These are phyloP conservation scores for Herpailurus yagouaroundi DNA, from an alignment of 2,113 vertebrate genomes.

Conservation along the genomic window DNA sequence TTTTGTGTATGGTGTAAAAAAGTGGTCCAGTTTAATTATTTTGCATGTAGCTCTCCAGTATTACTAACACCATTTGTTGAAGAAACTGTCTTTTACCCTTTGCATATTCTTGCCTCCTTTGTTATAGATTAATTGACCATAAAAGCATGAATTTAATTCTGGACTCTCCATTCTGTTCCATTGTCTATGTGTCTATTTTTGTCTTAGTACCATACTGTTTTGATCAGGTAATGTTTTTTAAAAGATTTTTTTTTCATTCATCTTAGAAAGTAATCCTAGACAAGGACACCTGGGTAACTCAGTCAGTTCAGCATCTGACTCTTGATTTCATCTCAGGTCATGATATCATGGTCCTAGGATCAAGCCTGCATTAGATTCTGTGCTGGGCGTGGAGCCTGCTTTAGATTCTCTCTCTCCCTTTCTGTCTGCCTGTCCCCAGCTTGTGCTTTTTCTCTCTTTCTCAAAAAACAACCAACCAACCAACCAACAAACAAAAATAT, in stretches of 20 bases:
- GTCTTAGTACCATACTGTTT: neutral
- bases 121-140: neutral
- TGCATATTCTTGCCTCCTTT: neutral
- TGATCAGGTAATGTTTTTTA: neutral
- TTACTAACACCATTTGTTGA: neutral
- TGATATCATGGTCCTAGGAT: too few species aligned
- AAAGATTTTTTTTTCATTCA: neutral
- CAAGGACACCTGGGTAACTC: too few species aligned
- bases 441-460: too few species aligned
- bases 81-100: neutral
- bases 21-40: neutral
- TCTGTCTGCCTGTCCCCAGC: too few species aligned
- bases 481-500: too few species aligned
- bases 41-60: neutral
- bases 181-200: neutral
- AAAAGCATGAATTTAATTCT: neutral
- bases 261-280: neutral
- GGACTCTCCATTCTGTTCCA: neutral
- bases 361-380: too few species aligned
- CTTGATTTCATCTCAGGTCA: too few species aligned
- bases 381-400: too few species aligned
- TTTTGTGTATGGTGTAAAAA: neutral
- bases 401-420: too few species aligned
- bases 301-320: too few species aligned
- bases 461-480: too few species aligned